Evolutionary conservation across 2,888 invertebrate species (phyloP), one percentile per base, ranked within the genome.

Genomic region (Camptogramma bilineatum): DNA sequence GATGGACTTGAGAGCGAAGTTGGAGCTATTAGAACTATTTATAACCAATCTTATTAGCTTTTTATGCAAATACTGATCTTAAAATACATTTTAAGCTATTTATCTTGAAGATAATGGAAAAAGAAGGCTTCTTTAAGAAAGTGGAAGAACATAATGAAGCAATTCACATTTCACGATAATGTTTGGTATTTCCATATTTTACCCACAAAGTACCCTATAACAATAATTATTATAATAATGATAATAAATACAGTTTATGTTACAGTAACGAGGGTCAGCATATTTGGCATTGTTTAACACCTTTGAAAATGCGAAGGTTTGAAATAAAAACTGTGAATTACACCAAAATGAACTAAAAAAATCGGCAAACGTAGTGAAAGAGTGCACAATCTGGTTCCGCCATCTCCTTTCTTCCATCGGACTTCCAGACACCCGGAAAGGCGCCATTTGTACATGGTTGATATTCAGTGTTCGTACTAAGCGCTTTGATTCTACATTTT

Each of bases 241-340:
- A 73, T 77, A 78, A 80, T 77, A 76, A 76, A 68, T 55, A 60
- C 62, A 69, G 63, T 51, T 66, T 74, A 73, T 72, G 72, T 73
- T 73, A 74, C 58, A 52, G 70, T 81, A 79, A 82, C 73, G 71
- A 79, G 77, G 60, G 68, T 70, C 72, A 68, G 69, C 74, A 77
- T 82, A 78, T 76, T 82, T 81, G 75, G 73, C 76, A 83, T 83
- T 79, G 72, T 81, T 87, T 84, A 76, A 84, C 87, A 87, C 86
- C 82, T 84, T 70, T 67, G 76, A 81, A 76, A 81, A 83, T 85
- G 80, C 79, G 80, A 84, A 81, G 84, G 81, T 69, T 79, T 73
- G 68, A 72, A 72, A 78, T 78, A 73, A 74, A 71, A 72, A 67
- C 50, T 66, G 50, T 16, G 24, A 53, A 51, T 82, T 47, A 86